Evolutionary conservation across 2,888 invertebrate species (phyloP).

Genomic region (Barypeithes pellucidus): DNA sequence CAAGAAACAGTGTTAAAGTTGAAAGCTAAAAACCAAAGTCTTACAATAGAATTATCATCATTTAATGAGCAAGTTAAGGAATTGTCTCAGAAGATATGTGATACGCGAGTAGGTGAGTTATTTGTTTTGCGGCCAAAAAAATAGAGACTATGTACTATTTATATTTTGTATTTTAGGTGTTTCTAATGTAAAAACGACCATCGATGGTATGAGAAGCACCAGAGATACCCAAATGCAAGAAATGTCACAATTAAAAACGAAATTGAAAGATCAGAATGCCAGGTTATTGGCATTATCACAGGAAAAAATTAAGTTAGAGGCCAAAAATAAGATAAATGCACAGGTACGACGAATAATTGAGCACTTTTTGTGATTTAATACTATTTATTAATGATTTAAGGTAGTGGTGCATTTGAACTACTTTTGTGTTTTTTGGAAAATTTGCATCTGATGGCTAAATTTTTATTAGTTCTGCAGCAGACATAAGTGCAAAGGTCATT

Average conservation of each 20-base stretch:
- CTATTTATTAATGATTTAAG: not conserved
- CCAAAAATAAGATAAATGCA: constrained; percentile 76
- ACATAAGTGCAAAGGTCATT: too few relatives aligned
- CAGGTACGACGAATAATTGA: constrained; percentile 63
- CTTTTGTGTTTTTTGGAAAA: not conserved
- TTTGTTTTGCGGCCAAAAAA: too few relatives aligned
- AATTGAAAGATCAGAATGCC: constrained; percentile 89
- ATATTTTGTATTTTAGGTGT: constrained; percentile 75
- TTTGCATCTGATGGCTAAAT: not conserved
- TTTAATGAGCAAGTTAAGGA: constrained; percentile 78
- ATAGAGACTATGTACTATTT: not conserved
- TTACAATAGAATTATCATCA: constrained; percentile 85
- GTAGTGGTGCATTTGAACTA: not conserved
- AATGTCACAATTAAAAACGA: constrained; percentile 86
- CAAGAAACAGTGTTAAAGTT: constrained; percentile 88
- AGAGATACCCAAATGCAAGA: constrained; percentile 92
- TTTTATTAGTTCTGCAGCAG: too few relatives aligned
- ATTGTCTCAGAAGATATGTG: constrained; percentile 85
- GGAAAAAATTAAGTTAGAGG: constrained; percentile 85
- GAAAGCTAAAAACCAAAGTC: constrained; percentile 89
- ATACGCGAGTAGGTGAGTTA: constrained; percentile 74
- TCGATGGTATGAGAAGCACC: constrained; percentile 95
- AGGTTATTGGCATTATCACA: constrained; percentile 86
- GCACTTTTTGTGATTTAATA: not conserved
- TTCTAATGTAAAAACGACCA: constrained; percentile 93